Evolutionary conservation across 23 tunicate genomes (phyloP), one percentile per base, ranked within the genome.

Genomic region (Botrylloides violaceus): DNA sequence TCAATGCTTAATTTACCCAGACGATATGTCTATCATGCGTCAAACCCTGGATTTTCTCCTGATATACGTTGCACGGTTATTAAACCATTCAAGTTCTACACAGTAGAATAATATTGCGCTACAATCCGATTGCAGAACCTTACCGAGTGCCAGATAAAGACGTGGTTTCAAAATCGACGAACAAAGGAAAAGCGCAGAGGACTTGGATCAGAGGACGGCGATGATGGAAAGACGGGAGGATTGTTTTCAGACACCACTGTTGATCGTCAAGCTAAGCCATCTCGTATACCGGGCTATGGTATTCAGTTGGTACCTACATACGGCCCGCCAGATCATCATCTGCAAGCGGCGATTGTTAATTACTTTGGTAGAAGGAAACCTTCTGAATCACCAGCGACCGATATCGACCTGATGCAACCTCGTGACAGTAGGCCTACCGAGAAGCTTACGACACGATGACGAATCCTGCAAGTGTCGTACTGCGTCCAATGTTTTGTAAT

Each of bases 131-230:
- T 78, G 18, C 79, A 85, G 94, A 85, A 85, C 43, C 79, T 85
- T 1, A 85, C 94, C 31, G 94, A 85, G 66, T 85, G 94, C 39
- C 94, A 85, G 59, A 85, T 85, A 63, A 85, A 85, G 66, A 85
- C 94, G 28, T 85, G 94, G 94, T 85, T 85, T 60, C 94, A 85
- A 75, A 85, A 85, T 72, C 53, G 94, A 74, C 66, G 94, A 66
- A 85, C 94, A n/a, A 85, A 85, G 66, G 84, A 85, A 66, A 85
- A 85, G 75, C 84, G 94, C 25, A 79, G 84, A 35, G 94, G 94
- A 6, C 55, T 64, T 34, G 70, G 72, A 48, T 57, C 72, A 4
- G 80, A 74, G 53, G 92, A 84, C 53, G 80, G 74, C 43, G 83
- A 73, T 58, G 81, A 73, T 29, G 31, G 59, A 7, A 43, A 37